Conservation (phyloP, 1,140 invertebrate genomes). For the Panulirus ornatus region DNA sequence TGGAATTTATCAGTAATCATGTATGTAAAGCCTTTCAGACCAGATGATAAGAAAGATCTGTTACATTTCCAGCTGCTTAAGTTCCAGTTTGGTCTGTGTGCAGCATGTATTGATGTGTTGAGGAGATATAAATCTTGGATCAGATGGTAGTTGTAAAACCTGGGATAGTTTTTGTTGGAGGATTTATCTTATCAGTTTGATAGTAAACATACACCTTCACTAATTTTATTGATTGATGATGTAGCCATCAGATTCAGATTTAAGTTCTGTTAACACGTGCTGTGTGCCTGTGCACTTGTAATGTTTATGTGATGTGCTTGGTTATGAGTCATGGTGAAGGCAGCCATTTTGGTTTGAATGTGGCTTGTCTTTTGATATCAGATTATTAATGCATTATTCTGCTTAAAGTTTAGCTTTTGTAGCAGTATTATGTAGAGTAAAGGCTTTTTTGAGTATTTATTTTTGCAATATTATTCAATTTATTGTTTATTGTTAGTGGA, state of each 20-base stretch:
- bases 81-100: slow-evolving; percentile 35
- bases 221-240: not conserved
- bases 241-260: not conserved
- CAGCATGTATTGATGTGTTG: slow-evolving; percentile 23
- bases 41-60: too few relatives aligned
- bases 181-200: not conserved
- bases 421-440: slow-evolving; percentile 12
- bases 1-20: not conserved
- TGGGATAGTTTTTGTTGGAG: not conserved
- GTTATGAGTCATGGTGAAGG: slow-evolving; percentile 26
- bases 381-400: not conserved
- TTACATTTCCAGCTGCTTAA: not conserved
- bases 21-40: not conserved
- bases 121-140: slow-evolving; percentile 7
- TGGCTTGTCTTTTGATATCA: slow-evolving; percentile 4
- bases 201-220: not conserved
- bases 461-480: slow-evolving; percentile 13
- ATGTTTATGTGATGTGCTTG: slow-evolving; percentile 18
- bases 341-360: not conserved
- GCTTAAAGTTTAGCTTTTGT: slow-evolving; percentile 22
- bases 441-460: not conserved
- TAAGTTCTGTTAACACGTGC: slow-evolving; percentile 5
- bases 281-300: slow-evolving; percentile 17
- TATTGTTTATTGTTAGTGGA: not conserved
- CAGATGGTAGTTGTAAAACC: not conserved